A percentile compares a stretch with the other conserved stretches of the same genome.
Conservation (phyloP, 2,113 vertebrate genomes). For the Tor tambroides region DNA sequence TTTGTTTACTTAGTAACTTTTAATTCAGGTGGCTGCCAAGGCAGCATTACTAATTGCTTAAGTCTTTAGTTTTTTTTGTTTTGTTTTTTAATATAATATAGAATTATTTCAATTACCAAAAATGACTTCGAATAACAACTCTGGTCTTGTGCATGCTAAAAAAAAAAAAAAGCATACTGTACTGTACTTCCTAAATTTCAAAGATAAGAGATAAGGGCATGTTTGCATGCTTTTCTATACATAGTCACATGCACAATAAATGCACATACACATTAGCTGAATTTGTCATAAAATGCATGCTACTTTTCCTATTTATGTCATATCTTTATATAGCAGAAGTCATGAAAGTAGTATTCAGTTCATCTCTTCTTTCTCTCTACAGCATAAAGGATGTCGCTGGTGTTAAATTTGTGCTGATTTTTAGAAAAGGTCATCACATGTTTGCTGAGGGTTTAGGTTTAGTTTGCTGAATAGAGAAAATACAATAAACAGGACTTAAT, state of each 20-base stretch:
- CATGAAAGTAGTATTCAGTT: not conserved
- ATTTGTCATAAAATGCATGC: not conserved
- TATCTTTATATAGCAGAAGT: not conserved
- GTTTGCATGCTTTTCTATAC: not conserved
- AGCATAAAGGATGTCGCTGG: not conserved
- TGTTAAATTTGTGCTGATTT: conserved; percentile 20
- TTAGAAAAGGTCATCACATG: not conserved
- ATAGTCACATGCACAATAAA: not conserved
- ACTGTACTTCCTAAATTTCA: not conserved
- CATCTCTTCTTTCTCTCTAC: not conserved
- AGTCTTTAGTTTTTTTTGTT: too few species aligned
- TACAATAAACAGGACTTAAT: not conserved
- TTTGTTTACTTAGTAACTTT: too few species aligned
- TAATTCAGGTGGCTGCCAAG: too few species aligned
- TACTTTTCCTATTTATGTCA: not conserved
- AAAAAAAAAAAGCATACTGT: too few species aligned
- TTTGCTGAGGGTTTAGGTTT: not conserved
- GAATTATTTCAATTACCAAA: too few species aligned
- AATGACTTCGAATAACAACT: too few species aligned
- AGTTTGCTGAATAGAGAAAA: not conserved
- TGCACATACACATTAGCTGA: not conserved
- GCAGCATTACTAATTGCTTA: too few species aligned
- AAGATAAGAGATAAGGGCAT: not conserved
- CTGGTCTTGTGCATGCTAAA: not conserved
- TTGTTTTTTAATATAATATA: too few species aligned